Percentiles rank a stretch among this genome's conserved stretches.
phyloP scores from a whole-genome alignment of 1,140 invertebrate genomes.

The Campoletis sonorensis region DNA sequence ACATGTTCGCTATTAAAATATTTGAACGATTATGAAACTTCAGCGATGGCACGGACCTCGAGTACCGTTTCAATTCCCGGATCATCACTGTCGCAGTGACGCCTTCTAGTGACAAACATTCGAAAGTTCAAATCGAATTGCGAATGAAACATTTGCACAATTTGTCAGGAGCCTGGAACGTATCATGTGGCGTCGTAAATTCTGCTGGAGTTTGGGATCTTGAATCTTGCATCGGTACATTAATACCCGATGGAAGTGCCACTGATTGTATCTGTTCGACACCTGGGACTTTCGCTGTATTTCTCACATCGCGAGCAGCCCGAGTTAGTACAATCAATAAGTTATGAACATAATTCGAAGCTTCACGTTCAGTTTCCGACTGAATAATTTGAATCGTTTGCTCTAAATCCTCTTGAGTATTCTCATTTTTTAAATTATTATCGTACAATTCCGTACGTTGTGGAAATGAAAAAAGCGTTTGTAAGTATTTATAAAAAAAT shows the following conservation, averaged over 20 bases:
- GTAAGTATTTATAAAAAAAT: not conserved
- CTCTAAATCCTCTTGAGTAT: too few relatives aligned
- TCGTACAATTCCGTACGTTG: too few relatives aligned
- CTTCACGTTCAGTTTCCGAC: too few relatives aligned
- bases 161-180: conserved; percentile 73
- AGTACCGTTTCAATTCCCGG: conserved; percentile 81
- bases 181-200: conserved; percentile 76
- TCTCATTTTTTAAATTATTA: too few relatives aligned
- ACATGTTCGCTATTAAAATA: not conserved
- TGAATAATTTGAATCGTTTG: too few relatives aligned
- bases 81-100: conserved; percentile 77
- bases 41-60: conserved; percentile 81
- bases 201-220: conserved; percentile 75
- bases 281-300: conserved; percentile 79
- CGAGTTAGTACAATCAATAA: conserved; percentile 72
- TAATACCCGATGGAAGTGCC: conserved; percentile 71
- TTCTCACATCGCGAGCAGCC: conserved; percentile 77
- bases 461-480: too few relatives aligned
- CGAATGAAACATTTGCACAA: conserved; percentile 68
- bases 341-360: too few relatives aligned
- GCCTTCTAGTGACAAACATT: conserved; percentile 58
- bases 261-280: conserved; percentile 79
- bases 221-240: conserved; percentile 76
- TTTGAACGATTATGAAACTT: not conserved
- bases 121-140: conserved; percentile 71